Percentiles rank a stretch among this genome's conserved stretches.
Evolutionary conservation across 2,113 vertebrate genomes (phyloP).

Genomic region (Shinisaurus crocodilurus): DNA sequence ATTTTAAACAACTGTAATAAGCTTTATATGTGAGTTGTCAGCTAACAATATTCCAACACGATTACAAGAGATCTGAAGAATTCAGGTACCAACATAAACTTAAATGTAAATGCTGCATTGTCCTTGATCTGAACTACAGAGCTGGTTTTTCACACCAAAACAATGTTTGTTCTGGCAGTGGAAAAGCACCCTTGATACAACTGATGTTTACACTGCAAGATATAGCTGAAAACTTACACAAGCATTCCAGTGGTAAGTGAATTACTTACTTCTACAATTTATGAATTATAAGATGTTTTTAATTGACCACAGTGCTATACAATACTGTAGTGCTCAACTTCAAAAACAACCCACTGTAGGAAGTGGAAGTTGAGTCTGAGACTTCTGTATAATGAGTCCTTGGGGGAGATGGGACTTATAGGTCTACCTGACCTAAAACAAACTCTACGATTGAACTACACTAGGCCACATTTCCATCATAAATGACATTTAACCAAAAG

Average conservation of each 20-base stretch:
- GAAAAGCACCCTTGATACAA: background rate
- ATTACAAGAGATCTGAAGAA: background rate
- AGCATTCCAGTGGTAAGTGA: background rate
- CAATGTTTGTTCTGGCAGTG: background rate
- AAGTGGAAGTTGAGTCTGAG: background rate
- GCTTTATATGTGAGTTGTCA: background rate
- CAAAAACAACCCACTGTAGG: background rate
- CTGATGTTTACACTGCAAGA: background rate
- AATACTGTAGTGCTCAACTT: background rate
- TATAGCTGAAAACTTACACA: background rate
- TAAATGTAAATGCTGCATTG: background rate
- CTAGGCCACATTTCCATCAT: background rate
- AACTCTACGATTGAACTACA: background rate
- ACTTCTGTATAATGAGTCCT: background rate
- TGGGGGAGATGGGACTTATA: background rate
- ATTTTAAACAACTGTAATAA: background rate
- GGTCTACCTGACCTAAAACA: background rate
- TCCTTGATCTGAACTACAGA: background rate
- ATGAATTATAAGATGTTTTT: background rate
- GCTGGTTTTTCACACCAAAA: background rate
- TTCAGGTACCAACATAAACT: background rate
- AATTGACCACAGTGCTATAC: background rate
- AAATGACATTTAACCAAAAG: slow-evolving; percentile 11
- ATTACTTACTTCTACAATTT: background rate
- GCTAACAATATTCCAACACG: background rate